Evolutionary conservation across 2,888 invertebrate species (phyloP), one percentile per base, ranked within the genome.

Genomic region (Spialia ferax): DNA sequence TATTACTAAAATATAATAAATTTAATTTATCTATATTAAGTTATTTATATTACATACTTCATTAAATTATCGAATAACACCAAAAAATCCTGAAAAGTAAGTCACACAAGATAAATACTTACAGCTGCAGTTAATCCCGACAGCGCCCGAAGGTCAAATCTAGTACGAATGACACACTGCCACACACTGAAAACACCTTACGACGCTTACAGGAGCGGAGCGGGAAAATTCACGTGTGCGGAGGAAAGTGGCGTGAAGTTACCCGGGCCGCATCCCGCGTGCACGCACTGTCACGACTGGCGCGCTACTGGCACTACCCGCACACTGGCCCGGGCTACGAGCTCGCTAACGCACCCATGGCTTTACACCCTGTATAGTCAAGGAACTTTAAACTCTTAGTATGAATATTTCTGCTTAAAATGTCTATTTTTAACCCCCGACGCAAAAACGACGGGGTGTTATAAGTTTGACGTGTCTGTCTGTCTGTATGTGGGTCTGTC

Each of bases 241-340:
- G 26, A n/a, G 18, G 32, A 62, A 57, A 57, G 52, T 65, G 52
- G 0, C 18, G 35, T 26, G 29, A 26, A 32, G 10, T 55, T 18
- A 29, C 29, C 15, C n/a, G n/a, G 22, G 7, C 6, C 5, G 20
- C 38, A 20, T 10, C 10, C 8, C 59, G 42, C 59, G 65, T 59
- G n/a, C 29, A 20, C 29, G n/a, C 59, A 8, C n/a, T 18, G 13
- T 20, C 29, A 42, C 65, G 52, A n/a, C 52, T 50, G 59, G 26
- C 52, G 52, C 65, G 26, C 10, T 42, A 65, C 65, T 66, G 15
- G 52, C 65, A 18, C 5, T 42, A 66, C n/a, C n/a, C n/a, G n/a
- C n/a, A n/a, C n/a, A n/a, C 65, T 66, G 15, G 59, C 65, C 59
- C 65, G 65, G 65, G 65, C 35, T 35, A n/a, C 23, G 59, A 66